Percentiles rank a stretch among this genome's conserved stretches.
phyloP scores from a whole-genome alignment of 2,797 vertebrate species.

The Thalassophryne amazonica region DNA sequence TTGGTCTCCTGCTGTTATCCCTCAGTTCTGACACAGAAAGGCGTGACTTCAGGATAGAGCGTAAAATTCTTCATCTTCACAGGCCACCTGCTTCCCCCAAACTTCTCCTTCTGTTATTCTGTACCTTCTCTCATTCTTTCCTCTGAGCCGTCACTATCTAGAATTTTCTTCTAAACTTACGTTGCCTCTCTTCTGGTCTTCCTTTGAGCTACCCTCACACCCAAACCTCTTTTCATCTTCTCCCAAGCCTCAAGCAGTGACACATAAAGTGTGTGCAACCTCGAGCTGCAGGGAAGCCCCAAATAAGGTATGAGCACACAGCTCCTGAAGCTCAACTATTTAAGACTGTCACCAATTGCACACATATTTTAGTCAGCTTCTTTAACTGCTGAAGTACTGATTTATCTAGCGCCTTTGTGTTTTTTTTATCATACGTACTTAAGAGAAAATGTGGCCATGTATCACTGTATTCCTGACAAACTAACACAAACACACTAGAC shows the following conservation, averaged over 20 bases:
- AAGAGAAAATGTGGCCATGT: background rate
- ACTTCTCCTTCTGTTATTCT: slow-evolving; percentile 63
- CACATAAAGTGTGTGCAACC: slow-evolving; percentile 65
- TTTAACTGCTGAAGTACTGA: slow-evolving; percentile 2
- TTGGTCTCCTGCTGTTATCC: slow-evolving; percentile 22
- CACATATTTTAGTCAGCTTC: slow-evolving; percentile 14
- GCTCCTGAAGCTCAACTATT: slow-evolving; percentile 46
- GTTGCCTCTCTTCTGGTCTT: slow-evolving; percentile 1
- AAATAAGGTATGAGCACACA: slow-evolving; percentile 76
- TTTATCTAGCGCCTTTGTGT: background rate
- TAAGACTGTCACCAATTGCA: slow-evolving; percentile 49
- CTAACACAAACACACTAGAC: too few species aligned
- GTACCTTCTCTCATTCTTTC: slow-evolving; percentile 24
- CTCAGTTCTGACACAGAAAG: slow-evolving; percentile 21
- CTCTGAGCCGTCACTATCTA: slow-evolving; percentile 26
- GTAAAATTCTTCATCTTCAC: slow-evolving; percentile 65
- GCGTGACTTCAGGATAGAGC: slow-evolving; percentile 41
- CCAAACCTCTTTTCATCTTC: slow-evolving; percentile 34
- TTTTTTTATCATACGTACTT: background rate
- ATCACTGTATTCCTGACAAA: background rate
- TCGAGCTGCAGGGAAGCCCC: slow-evolving; percentile 60
- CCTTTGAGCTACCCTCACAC: slow-evolving; percentile 20
- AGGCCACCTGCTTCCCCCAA: slow-evolving; percentile 69
- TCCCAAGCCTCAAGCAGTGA: slow-evolving; percentile 55
- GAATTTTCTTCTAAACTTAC: background rate